Percentiles rank a stretch among this genome's conserved stretches.
Conservation (phyloP, 92 coral and sea anemone species). For the Parazoanthus darwini region DNA sequence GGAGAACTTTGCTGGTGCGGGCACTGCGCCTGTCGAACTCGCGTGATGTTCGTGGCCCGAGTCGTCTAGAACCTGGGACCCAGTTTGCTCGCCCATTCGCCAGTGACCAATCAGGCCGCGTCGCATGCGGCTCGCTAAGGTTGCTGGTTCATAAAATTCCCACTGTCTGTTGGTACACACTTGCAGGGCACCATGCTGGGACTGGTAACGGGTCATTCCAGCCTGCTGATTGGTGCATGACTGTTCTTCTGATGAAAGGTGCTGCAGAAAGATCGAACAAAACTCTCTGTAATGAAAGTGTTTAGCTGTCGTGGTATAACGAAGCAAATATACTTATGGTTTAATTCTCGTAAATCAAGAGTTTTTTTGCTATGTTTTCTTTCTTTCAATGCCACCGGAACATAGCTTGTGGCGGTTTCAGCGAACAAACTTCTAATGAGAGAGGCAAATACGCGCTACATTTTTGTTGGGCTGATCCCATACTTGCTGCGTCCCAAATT, state of each 20-base stretch:
- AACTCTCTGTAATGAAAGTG: background rate
- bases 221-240: constrained; percentile 53
- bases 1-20: constrained; percentile 64
- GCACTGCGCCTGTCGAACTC: constrained; percentile 48
- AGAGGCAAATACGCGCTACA: no score
- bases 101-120: constrained; percentile 72
- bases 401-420: no score
- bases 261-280: background rate
- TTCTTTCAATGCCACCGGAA: no score
- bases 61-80: constrained; percentile 72
- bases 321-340: no score
- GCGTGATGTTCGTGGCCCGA: constrained; percentile 78
- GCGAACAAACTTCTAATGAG: no score
- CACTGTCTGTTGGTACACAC: constrained; percentile 54
- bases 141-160: constrained; percentile 42
- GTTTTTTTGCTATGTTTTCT: no score
- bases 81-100: constrained; percentile 82
- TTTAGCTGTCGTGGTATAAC: no score
- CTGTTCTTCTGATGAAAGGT: constrained; percentile 14
- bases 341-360: no score
- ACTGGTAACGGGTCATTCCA: constrained; percentile 40
- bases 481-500: no score
- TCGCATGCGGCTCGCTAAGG: constrained; percentile 35
- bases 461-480: no score
- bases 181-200: constrained; percentile 23